Evolutionary conservation across 2,888 invertebrate species (phyloP).

Genomic region (Caenorhabditis sp.): DNA sequence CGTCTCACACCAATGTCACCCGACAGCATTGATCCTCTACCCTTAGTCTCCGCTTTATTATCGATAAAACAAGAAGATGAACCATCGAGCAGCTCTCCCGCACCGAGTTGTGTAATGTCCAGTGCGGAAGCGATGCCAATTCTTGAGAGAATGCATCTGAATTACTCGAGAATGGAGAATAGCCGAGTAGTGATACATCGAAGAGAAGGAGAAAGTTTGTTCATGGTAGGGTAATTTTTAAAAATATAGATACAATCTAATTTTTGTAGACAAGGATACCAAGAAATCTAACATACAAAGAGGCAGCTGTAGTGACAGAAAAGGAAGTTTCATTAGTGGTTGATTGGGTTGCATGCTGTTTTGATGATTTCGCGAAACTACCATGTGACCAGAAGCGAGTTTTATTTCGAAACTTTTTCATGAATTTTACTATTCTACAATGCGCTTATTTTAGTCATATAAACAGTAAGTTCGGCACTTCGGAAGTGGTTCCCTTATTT

Average conservation of each 20-base stretch:
- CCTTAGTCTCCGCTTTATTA: too few species aligned
- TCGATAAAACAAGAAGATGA: neutral
- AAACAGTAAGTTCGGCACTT: conserved; percentile 4
- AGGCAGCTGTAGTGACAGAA: conserved; percentile 12
- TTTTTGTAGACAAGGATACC: conserved; percentile 8
- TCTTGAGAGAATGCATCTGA: conserved; percentile 17
- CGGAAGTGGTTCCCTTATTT: neutral
- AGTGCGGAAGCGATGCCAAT: conserved; percentile 20
- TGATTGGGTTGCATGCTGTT: conserved; percentile 37
- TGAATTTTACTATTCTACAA: conserved; percentile 26
- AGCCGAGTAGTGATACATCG: conserved; percentile 29
- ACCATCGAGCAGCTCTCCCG: neutral
- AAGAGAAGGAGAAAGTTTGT: conserved; percentile 32
- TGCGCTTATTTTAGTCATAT: conserved; percentile 27
- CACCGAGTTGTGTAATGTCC: neutral
- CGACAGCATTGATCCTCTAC: too few species aligned
- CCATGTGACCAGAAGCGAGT: conserved; percentile 34
- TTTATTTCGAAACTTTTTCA: conserved; percentile 32
- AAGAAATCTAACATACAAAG: conserved; percentile 24
- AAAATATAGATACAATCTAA: too few species aligned
- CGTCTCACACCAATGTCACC: neutral
- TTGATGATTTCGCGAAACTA: conserved; percentile 23
- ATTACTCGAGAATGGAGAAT: conserved; percentile 37
- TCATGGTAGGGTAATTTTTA: conserved; percentile 15
- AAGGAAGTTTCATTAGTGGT: conserved; percentile 31